Evolutionary conservation across 2,888 invertebrate genomes (phyloP), one percentile per base, ranked within the genome.

Genomic region (Muschampia staudingeri): DNA sequence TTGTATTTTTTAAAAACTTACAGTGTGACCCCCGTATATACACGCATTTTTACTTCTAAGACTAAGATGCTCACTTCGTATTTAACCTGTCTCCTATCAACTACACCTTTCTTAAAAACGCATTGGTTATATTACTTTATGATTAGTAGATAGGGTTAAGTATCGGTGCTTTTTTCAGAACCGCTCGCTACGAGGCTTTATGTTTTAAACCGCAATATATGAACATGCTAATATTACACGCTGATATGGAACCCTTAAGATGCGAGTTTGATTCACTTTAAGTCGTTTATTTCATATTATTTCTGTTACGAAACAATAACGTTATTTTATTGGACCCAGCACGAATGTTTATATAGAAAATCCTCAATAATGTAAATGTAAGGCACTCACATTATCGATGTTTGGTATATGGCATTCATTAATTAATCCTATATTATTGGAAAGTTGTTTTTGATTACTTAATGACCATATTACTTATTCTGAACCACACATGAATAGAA

Each of bases 291-390:
- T 65, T 65, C 30, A 30, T 65, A 65, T 16, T 14, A 76, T 61
- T 12, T 25, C 40, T 65, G 69, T 42, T 19, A 42, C 25, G 30
- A 65, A 30, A 44, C 14, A 14, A 34, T 70, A 56, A 70, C 52
- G 30, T 34, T 16, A 65, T 72, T 72, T 65, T 78, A 72, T 78
- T 42, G 34, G 19, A 9, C n/a, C n/a, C 34, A 16, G 37, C 40
- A 61, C 61, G 78, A 78, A 40, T 71, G 71, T 56, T 78, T 42
- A 78, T 79, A 73, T 73, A 30, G 48, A 48, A 67, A 73, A 79
- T 79, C 44, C 65, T 48, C 72, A 37, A 70, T 78, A 78, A 70
- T 52, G 69, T 70, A 48, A 78, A 9, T 42, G 11, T 42, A 42
- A 42, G 34, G 34, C 34, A 34, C 2, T 34, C 0, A 11, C 61